Evolutionary conservation across 53 echinoderm and acorn worm species (phyloP).

Genomic region (Henricia sp.): DNA sequence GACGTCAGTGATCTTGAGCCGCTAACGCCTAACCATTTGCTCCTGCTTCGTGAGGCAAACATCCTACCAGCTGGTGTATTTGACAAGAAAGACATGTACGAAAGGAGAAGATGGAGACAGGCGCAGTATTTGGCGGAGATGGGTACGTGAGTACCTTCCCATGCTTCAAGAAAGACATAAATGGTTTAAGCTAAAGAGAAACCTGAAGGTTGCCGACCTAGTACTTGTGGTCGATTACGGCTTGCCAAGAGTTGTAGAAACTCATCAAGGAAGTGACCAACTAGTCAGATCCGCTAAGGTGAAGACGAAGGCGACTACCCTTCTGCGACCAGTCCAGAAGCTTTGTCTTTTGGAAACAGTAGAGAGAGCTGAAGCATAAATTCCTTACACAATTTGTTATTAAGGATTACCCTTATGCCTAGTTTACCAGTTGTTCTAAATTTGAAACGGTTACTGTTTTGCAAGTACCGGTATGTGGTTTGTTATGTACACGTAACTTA

Average conservation of each 20-base stretch:
- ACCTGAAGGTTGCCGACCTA: background rate
- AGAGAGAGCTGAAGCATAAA: background rate
- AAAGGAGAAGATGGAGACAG: slow-evolving; percentile 11
- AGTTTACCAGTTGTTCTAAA: background rate
- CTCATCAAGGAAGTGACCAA: slow-evolving; percentile 24
- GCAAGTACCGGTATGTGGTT: background rate
- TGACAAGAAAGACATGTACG: slow-evolving; percentile 20
- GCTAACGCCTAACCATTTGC: slow-evolving; percentile 40
- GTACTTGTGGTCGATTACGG: background rate
- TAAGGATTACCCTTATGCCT: background rate
- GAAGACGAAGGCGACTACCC: slow-evolving; percentile 27
- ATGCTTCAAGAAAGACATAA: slow-evolving; percentile 8
- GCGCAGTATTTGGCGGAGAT: slow-evolving; percentile 39
- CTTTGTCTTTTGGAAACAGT: slow-evolving; percentile 29
- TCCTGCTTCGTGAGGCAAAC: slow-evolving; percentile 1
- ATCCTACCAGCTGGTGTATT: slow-evolving; percentile 1
- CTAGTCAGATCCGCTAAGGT: slow-evolving; percentile 32
- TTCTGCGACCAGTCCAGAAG: slow-evolving; percentile 37
- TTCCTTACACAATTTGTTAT: too few species aligned
- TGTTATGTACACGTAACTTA: background rate
- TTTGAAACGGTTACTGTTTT: background rate
- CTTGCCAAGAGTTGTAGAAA: slow-evolving; percentile 22
- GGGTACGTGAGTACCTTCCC: slow-evolving; percentile 25
- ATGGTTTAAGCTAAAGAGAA: slow-evolving; percentile 24
- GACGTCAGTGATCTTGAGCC: slow-evolving; percentile 67